Evolutionary conservation across 92 coral and sea anemone species (phyloP).

Genomic region (Phenganax marumi): DNA sequence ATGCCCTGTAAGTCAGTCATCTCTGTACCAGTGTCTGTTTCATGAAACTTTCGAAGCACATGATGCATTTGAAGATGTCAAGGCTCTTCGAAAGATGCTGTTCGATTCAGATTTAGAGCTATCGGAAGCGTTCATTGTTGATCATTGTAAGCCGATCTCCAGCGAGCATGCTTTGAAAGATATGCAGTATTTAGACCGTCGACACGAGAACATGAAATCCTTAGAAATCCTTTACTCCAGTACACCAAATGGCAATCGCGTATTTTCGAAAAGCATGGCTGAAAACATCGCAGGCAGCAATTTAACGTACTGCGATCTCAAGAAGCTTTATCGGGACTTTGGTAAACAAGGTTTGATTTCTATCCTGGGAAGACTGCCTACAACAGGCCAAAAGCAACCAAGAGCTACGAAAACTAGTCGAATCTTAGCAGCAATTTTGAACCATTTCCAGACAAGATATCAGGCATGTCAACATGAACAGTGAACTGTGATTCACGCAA

Average conservation of each 20-base stretch:
- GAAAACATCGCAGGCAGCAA: constrained; percentile 57
- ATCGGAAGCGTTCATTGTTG: constrained; percentile 9
- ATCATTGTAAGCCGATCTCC: constrained; percentile 27
- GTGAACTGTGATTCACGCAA: background rate
- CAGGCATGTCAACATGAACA: background rate
- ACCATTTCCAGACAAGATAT: background rate
- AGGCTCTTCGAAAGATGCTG: constrained; percentile 22
- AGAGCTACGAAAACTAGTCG: constrained; percentile 19
- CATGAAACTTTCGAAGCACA: constrained; percentile 24
- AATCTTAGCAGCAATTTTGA: background rate
- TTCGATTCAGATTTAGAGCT: constrained; percentile 17
- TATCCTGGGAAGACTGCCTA: constrained; percentile 26
- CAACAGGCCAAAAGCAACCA: constrained; percentile 4
- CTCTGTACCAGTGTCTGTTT: constrained; percentile 19
- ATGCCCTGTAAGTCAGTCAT: constrained; percentile 7
- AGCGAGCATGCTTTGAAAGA: constrained; percentile 3
- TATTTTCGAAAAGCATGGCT: constrained; percentile 44
- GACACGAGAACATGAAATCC: constrained; percentile 26
- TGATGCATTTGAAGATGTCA: constrained; percentile 33
- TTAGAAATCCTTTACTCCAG: background rate
- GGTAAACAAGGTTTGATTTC: constrained; percentile 40
- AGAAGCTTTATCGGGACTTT: constrained; percentile 29
- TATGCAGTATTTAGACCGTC: constrained; percentile 5
- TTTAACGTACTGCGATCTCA: constrained; percentile 47
- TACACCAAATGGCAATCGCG: constrained; percentile 25